Conservation (phyloP, 2,113 vertebrate species). For the Phylloscopus trochilus region DNA sequence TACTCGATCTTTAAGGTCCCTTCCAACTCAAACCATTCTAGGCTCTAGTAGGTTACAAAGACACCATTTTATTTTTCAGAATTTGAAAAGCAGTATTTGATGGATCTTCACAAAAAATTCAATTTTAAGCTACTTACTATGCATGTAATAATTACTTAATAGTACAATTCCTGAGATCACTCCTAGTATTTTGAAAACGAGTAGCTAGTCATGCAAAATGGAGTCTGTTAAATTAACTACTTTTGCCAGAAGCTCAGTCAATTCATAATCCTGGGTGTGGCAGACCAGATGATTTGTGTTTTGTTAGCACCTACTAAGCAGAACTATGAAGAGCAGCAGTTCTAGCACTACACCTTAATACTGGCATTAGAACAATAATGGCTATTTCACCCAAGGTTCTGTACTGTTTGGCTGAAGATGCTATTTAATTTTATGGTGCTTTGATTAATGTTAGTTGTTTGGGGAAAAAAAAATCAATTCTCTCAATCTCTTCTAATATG, state of each 20-base stretch:
- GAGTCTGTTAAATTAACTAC: slow-evolving; percentile 15
- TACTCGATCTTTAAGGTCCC: neutral
- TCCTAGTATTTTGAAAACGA: neutral
- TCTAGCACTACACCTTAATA: neutral
- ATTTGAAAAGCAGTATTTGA: neutral
- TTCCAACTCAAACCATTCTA: neutral
- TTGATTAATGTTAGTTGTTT: neutral
- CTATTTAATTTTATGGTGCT: neutral
- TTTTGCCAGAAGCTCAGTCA: slow-evolving; percentile 24
- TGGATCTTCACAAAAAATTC: neutral
- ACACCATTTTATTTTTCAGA: neutral
- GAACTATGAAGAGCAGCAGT: neutral
- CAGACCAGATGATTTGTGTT: neutral
- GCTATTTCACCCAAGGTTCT: neutral
- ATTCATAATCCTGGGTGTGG: slow-evolving; percentile 6
- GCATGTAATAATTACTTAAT: neutral
- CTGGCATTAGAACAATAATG: neutral
- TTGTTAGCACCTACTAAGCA: neutral
- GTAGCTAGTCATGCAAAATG: slow-evolving; percentile 10
- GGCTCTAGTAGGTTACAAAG: neutral
- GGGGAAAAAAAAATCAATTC: neutral
- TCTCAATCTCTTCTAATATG: neutral
- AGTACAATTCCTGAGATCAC: neutral
- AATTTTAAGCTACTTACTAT: neutral
- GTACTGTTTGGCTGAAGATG: neutral